Evolutionary conservation across 2,888 invertebrate species (phyloP), one percentile per base, ranked within the genome.

Genomic region (Drosophila heteroneura): DNA sequence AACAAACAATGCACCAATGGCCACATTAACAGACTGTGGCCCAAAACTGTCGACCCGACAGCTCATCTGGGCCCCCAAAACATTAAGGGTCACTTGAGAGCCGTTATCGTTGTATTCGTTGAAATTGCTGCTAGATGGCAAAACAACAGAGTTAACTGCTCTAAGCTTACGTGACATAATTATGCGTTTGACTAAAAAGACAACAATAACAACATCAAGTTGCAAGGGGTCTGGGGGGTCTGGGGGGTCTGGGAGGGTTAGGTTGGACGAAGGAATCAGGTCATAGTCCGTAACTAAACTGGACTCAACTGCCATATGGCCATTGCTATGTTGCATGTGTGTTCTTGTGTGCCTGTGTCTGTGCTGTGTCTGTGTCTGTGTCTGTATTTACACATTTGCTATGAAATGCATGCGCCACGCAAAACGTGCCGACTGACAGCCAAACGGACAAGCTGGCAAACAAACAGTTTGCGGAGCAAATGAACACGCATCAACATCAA

Each of bases 111-210:
- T 62, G 32, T 57, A 54, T 39, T 37, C 54, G 52, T 63, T 77
- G 74, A 74, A 87, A 91, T 84, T 78, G 91, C 91, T 74, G 84
- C 88, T 91, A 80, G 76, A 91, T 87, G 89, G 91, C 91, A 88
- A 90, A 90, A 90, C 90, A 90, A 80, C 76, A 72, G 82, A 87
- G 86, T 85, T 91, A 87, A 87, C 86, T 91, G 85, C 90, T 90
- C 83, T 88, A 82, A 90, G 91, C 91, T 87, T 91, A 87, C 87
- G 87, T 87, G 86, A 87, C 90, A 91, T 87, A 87, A 87, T 87
- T 87, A 87, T 87, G 91, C 91, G 87, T 87, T 89, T 91, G 89
- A 81, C 91, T 89, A 87, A 82, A 72, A 77, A 74, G 82, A 76
- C 76, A 81, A 44, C 77, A 52, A 44, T 57, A 35, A 39, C 51